Evolutionary conservation across 2,113 vertebrate genomes (phyloP).

Genomic region (Megaceryle torquata): DNA sequence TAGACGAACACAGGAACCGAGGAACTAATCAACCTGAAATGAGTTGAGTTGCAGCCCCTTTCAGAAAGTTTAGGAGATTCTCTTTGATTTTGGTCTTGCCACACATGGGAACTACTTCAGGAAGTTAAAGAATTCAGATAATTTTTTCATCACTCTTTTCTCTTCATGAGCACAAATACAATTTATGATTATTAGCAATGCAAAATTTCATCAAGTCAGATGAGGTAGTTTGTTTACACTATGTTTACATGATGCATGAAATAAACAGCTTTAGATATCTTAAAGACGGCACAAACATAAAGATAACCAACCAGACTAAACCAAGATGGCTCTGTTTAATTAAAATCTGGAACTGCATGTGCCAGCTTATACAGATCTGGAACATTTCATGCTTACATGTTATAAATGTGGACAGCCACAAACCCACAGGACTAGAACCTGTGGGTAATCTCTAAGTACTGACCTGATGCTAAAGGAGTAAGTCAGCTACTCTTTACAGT

Average conservation of each 20-base stretch:
- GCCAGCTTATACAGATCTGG: not conserved
- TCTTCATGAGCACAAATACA: not conserved
- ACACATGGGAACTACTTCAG: not conserved
- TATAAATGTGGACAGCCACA: not conserved
- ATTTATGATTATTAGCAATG: not conserved
- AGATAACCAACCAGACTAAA: not conserved
- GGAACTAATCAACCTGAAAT: constrained; percentile 42
- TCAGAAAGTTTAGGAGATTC: not conserved
- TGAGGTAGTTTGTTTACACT: not conserved
- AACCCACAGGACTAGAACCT: not conserved
- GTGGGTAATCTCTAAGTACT: not conserved
- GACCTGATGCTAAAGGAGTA: not conserved
- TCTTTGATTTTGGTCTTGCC: not conserved
- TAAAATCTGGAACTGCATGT: not conserved
- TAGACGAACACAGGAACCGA: not conserved
- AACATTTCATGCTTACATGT: not conserved
- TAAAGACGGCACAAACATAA: not conserved
- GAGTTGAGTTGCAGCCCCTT: not conserved
- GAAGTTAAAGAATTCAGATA: not conserved
- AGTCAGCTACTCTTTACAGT: not conserved
- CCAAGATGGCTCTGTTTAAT: not conserved
- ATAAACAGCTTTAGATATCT: not conserved
- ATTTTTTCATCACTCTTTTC: not conserved
- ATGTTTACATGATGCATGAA: not conserved
- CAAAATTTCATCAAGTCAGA: not conserved